Percentiles rank a stretch among this genome's conserved stretches.
phyloP scores from a whole-genome alignment of 2,797 vertebrate genomes.

The Artibeus jamaicensis region DNA sequence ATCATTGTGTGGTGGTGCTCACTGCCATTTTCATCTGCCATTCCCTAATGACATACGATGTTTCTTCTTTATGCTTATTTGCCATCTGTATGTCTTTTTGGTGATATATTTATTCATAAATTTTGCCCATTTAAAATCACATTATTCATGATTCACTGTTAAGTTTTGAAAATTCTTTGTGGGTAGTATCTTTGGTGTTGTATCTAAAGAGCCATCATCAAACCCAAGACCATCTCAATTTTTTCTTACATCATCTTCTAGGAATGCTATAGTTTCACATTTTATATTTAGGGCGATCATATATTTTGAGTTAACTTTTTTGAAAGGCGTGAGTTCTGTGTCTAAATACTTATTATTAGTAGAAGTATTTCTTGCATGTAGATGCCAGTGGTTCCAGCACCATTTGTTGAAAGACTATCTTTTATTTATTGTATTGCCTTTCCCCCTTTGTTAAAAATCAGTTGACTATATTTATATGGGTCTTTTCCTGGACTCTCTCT shows the following conservation, averaged over 20 bases:
- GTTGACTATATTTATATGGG: background rate
- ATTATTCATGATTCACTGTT: background rate
- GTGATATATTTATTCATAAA: background rate
- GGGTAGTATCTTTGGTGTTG: background rate
- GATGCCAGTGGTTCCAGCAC: background rate
- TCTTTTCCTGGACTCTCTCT: background rate
- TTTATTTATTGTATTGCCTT: too few relatives aligned
- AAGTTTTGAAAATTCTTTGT: background rate
- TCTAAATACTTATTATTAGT: background rate
- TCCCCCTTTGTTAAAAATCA: too few relatives aligned
- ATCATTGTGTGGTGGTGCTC: background rate
- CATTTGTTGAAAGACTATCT: background rate
- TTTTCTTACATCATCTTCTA: background rate
- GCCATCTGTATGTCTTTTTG: background rate
- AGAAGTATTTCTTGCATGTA: background rate
- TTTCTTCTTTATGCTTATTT: background rate
- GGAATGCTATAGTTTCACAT: background rate
- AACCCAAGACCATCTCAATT: background rate
- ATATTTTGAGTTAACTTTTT: background rate
- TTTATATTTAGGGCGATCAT: background rate
- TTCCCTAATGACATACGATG: background rate
- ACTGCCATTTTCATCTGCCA: background rate
- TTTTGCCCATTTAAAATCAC: background rate
- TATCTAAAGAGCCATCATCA: background rate
- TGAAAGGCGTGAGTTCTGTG: background rate